Conservation (phyloP, 2,797 vertebrate species). For the Leptoclinus maculatus region DNA sequence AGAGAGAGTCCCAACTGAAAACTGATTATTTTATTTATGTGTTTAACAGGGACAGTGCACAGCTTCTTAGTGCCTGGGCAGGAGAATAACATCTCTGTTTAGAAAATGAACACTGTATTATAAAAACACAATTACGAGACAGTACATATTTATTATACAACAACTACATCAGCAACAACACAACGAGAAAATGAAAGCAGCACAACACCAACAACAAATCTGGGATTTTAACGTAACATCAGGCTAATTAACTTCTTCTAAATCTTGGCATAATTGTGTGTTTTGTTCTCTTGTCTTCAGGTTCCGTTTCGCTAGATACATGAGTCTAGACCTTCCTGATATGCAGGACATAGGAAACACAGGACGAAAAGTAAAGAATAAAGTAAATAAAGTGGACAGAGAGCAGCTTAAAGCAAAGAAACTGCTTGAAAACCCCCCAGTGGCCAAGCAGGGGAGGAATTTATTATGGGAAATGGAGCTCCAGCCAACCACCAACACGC, state of each 20-base stretch:
- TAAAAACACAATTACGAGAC: not conserved
- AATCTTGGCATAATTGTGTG: conserved; percentile 1
- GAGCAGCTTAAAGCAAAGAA: conserved; percentile 18
- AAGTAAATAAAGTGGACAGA: not conserved
- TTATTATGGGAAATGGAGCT: too few species aligned
- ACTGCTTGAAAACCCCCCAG: too few species aligned
- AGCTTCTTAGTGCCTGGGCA: not conserved
- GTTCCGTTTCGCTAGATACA: conserved; percentile 89
- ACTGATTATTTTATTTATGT: not conserved
- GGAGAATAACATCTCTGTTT: not conserved
- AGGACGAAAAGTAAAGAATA: not conserved
- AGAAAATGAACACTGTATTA: not conserved
- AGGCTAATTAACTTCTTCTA: not conserved
- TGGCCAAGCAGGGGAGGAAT: too few species aligned
- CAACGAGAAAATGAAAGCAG: not conserved
- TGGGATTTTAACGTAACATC: not conserved
- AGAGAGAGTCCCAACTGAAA: not conserved
- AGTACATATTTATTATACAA: not conserved
- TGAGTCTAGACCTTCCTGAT: conserved; percentile 84
- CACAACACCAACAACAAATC: not conserved
- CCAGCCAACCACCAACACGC: too few species aligned
- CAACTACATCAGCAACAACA: not conserved
- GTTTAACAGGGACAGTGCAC: not conserved
- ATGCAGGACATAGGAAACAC: not conserved
- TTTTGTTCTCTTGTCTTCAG: conserved; percentile 72